These are phyloP conservation scores for Temnothorax ravouxi DNA, from an alignment of 2,888 invertebrate species.

Conservation along the genomic window DNA sequence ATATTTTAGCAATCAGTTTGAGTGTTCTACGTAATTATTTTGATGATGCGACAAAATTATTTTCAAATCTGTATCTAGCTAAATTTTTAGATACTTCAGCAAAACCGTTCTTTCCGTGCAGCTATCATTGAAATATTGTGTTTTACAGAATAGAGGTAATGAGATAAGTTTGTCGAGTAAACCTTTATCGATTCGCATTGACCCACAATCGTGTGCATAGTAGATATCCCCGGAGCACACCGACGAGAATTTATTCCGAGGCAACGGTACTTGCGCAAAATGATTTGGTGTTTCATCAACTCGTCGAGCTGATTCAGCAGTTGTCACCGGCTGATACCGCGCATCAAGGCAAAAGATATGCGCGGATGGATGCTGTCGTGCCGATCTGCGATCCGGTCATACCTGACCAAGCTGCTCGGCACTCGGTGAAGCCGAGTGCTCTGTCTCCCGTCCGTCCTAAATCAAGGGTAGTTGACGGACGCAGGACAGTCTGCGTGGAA, in stretches of 20 bases:
- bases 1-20: too few relatives aligned
- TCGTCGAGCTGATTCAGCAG: conserved; percentile 63
- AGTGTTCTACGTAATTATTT: too few relatives aligned
- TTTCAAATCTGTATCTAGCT: too few relatives aligned
- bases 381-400: conserved; percentile 46
- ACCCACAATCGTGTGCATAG: not conserved
- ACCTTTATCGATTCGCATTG: conserved; percentile 18
- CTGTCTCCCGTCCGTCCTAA: conserved; percentile 67
- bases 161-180: conserved; percentile 6
- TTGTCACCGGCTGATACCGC: conserved; percentile 67
- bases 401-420: conserved; percentile 59
- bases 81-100: too few relatives aligned
- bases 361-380: conserved; percentile 63
- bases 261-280: conserved; percentile 29
- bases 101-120: too few relatives aligned
- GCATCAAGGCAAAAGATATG: conserved; percentile 69
- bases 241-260: conserved; percentile 21
- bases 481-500: conserved; percentile 76
- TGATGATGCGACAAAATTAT: too few relatives aligned
- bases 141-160: not conserved
- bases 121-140: not conserved
- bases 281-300: conserved; percentile 71
- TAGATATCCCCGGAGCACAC: not conserved
- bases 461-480: conserved; percentile 75
- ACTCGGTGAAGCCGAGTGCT: conserved; percentile 54